Conservation (phyloP, 1,140 invertebrate species). For the Drosophila leontia region DNA sequence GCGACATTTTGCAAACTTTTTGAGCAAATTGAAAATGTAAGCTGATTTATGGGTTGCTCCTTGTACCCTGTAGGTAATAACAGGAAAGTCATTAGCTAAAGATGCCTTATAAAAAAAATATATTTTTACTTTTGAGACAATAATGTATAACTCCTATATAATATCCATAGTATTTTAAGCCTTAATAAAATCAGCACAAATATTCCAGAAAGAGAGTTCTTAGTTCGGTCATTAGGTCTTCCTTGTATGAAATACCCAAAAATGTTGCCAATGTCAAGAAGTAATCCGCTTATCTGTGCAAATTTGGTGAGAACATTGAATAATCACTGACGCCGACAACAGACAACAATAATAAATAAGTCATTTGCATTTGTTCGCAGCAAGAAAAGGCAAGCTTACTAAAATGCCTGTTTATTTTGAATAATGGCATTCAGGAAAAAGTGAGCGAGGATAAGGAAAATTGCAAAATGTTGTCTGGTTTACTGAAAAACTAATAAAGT, state of each 20-base stretch:
- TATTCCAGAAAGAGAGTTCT: background rate
- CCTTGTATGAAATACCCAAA: background rate
- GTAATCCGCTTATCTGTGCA: slow-evolving; percentile 47
- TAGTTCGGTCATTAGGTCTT: background rate
- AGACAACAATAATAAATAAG: slow-evolving; percentile 46
- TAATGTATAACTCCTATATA: background rate
- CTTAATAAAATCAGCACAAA: too few species aligned
- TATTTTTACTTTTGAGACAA: background rate
- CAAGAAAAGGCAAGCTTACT: slow-evolving; percentile 1
- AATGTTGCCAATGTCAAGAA: slow-evolving; percentile 4
- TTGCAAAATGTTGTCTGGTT: background rate
- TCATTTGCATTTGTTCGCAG: slow-evolving; percentile 30
- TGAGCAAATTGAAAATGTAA: slow-evolving; percentile 26
- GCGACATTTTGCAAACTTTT: slow-evolving; percentile 27
- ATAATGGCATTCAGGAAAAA: background rate
- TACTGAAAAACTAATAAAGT: background rate
- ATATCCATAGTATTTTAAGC: background rate
- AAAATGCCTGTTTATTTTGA: slow-evolving; percentile 15
- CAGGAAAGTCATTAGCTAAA: background rate
- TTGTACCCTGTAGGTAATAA: slow-evolving; percentile 6
- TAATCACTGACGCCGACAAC: slow-evolving; percentile 32
- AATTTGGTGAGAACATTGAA: slow-evolving; percentile 47
- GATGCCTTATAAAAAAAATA: background rate
- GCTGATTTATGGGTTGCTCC: slow-evolving; percentile 26
- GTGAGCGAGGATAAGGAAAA: background rate